Percentiles rank a stretch among this genome's conserved stretches.
Conservation (phyloP, 2,797 vertebrate genomes). For the Tangara arthus region DNA sequence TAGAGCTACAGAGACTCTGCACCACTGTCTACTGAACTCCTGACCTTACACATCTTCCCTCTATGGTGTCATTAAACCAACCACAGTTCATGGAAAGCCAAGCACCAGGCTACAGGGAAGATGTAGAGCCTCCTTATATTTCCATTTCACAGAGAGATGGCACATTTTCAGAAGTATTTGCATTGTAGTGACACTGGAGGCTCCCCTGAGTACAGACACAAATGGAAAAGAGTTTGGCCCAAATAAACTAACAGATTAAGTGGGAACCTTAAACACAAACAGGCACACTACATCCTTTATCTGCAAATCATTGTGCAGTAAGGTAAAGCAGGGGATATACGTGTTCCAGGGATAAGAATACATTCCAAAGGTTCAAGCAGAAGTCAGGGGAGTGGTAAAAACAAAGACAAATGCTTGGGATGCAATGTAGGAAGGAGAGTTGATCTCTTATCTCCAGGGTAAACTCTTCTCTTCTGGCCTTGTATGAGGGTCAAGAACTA, state of each 20-base stretch:
- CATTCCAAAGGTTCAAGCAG: background rate
- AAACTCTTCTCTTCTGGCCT: background rate
- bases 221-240: background rate
- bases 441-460: background rate
- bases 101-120: background rate
- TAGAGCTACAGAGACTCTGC: background rate
- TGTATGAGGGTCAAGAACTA: background rate
- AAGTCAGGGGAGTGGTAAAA: background rate
- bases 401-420: background rate
- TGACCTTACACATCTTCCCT: background rate
- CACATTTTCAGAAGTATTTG: background rate
- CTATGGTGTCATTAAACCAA: background rate
- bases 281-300: background rate
- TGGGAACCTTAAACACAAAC: background rate
- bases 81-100: background rate
- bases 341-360: background rate
- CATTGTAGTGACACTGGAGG: background rate
- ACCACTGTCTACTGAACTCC: background rate
- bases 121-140: background rate
- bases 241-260: background rate
- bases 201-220: background rate
- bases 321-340: background rate
- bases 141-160: background rate
- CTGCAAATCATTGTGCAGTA: background rate
- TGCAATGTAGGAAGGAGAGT: background rate